Percentiles rank a stretch among this genome's conserved stretches.
Evolutionary conservation across 2,888 invertebrate species (phyloP).

Genomic region (Zeuzera pyrina): DNA sequence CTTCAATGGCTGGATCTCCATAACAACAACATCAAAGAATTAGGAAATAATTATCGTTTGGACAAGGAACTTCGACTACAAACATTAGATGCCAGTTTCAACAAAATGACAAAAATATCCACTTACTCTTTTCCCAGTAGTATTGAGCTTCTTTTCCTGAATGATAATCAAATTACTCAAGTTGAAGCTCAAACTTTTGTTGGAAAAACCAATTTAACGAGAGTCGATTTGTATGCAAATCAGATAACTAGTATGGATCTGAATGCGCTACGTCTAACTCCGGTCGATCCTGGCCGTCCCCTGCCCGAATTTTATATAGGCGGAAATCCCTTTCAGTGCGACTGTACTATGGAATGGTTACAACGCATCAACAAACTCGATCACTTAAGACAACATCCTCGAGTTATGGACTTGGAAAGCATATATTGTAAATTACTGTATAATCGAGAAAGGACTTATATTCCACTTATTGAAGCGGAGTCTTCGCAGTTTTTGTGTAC

Average conservation of each 20-base stretch:
- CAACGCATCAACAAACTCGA: constrained; percentile 90
- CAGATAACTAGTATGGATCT: constrained; percentile 92
- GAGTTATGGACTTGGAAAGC: constrained; percentile 90
- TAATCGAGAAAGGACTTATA: constrained; percentile 86
- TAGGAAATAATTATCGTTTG: constrained; percentile 82
- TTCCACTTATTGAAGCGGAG: constrained; percentile 89
- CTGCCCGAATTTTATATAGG: constrained; percentile 94
- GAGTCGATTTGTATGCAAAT: constrained; percentile 94
- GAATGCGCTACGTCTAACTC: constrained; percentile 87
- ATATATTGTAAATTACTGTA: constrained; percentile 91
- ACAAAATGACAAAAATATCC: constrained; percentile 85
- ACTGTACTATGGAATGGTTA: constrained; percentile 97
- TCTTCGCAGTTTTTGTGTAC: constrained; percentile 93
- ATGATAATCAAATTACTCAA: constrained; percentile 88
- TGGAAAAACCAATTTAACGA: constrained; percentile 89
- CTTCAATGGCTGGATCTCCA: constrained; percentile 93
- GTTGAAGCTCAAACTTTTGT: constrained; percentile 93
- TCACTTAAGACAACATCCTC: constrained; percentile 88
- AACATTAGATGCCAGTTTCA: constrained; percentile 92
- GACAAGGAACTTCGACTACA: constrained; percentile 83
- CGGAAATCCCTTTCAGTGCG: constrained; percentile 94
- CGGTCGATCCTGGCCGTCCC: constrained; percentile 81
- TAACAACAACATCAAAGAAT: constrained; percentile 85
- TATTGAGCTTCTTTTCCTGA: constrained; percentile 88
- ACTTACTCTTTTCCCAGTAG: constrained; percentile 86